Conservation (phyloP, 2,113 vertebrate genomes). For the Lamprologus sp. region DNA sequence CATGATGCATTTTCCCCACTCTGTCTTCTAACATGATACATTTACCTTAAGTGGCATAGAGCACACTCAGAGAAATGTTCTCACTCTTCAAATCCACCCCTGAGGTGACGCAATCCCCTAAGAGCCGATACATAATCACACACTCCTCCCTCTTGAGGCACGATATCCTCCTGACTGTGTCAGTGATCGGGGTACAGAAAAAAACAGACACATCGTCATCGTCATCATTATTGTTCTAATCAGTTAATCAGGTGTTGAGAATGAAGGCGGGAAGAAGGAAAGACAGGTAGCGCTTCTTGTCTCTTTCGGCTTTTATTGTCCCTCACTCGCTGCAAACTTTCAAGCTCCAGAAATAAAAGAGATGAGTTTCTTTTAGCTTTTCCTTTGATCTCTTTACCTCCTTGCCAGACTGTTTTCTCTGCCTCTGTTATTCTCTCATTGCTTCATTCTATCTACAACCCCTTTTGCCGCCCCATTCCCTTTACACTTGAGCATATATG, state of each 20-base stretch:
- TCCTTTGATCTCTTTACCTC: slow-evolving; percentile 28
- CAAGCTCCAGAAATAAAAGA: not conserved
- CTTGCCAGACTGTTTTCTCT: not conserved
- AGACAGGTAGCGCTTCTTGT: not conserved
- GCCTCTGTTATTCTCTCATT: not conserved
- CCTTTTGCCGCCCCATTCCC: not conserved
- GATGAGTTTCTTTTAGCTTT: not conserved
- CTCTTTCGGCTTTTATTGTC: not conserved
- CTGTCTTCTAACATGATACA: not conserved
- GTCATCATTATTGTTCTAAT: not conserved
- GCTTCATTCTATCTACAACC: not conserved
- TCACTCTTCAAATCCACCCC: not conserved
- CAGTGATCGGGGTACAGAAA: not conserved
- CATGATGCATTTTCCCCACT: not conserved
- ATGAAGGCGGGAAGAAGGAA: not conserved
- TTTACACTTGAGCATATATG: slow-evolving; percentile 29
- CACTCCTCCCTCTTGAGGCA: not conserved
- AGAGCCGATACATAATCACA: not conserved
- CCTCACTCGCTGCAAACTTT: not conserved
- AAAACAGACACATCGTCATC: not conserved
- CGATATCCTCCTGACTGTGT: not conserved
- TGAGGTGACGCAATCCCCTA: not conserved
- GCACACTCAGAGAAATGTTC: not conserved
- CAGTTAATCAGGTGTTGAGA: slow-evolving; percentile 7
- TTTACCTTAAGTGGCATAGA: not conserved